These are phyloP conservation scores for Miichthys miiuy DNA, from an alignment of 2,797 vertebrate species.

Conservation along the genomic window DNA sequence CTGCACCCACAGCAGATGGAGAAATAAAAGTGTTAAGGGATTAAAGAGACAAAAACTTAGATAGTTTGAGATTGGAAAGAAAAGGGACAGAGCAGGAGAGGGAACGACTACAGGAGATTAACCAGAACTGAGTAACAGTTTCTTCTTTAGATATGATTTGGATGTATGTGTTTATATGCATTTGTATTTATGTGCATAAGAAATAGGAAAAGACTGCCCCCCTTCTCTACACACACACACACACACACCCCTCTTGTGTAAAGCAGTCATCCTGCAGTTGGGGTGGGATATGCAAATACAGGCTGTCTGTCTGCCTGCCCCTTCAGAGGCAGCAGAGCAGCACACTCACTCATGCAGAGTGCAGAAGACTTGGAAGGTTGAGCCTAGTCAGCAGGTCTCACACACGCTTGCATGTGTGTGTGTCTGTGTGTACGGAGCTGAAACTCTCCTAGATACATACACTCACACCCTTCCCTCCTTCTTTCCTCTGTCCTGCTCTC, in stretches of 20 bases:
- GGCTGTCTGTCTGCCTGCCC: slow-evolving; percentile 78
- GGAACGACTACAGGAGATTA: background rate
- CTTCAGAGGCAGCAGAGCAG: slow-evolving; percentile 76
- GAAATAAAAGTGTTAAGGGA: slow-evolving; percentile 42
- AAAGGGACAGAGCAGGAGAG: background rate
- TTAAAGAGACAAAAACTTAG: slow-evolving; percentile 23
- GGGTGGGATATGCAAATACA: slow-evolving; percentile 86
- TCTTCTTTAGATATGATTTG: slow-evolving; percentile 1
- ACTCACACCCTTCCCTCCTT: slow-evolving; percentile 45
- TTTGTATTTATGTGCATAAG: background rate
- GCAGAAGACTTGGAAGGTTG: slow-evolving; percentile 68
- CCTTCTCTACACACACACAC: background rate
- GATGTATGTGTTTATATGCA: background rate
- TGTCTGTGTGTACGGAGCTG: slow-evolving; percentile 49
- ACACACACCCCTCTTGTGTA: slow-evolving; percentile 16
- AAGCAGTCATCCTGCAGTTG: slow-evolving; percentile 59
- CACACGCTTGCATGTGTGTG: slow-evolving; percentile 15
- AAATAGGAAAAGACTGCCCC: slow-evolving; percentile 1
- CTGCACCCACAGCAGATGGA: slow-evolving; percentile 61
- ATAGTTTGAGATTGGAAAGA: background rate
- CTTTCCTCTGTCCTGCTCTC: slow-evolving; percentile 53
- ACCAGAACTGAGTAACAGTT: background rate
- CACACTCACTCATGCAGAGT: slow-evolving; percentile 65
- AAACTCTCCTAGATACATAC: slow-evolving; percentile 62
- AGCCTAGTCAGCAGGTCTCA: slow-evolving; percentile 71